Evolutionary conservation across 1,140 invertebrate genomes (phyloP).

Genomic region (Drosophila equinoxialis): DNA sequence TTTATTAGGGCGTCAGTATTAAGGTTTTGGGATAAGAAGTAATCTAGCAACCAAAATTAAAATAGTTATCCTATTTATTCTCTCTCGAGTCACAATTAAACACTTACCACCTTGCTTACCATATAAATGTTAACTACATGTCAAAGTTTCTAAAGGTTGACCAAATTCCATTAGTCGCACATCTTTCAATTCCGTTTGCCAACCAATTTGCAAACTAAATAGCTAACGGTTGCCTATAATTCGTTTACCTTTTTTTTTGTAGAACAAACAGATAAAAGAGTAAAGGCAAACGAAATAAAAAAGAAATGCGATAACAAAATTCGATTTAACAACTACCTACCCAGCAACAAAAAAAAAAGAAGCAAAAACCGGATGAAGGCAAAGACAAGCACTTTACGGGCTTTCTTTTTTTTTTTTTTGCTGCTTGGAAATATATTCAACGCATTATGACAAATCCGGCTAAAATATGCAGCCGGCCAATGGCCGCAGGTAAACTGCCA

Average conservation of each 20-base stretch:
- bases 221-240: conserved; percentile 28
- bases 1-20: no score
- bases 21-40: no score
- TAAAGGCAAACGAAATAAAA: conserved; percentile 30
- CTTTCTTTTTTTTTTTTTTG: background rate
- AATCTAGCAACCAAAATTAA: no score
- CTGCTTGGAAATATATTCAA: conserved; percentile 70
- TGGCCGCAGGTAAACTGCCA: conserved; percentile 60
- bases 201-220: conserved; percentile 4
- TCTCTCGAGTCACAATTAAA: no score
- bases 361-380: background rate
- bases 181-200: background rate
- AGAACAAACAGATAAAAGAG: conserved; percentile 53
- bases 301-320: conserved; percentile 49
- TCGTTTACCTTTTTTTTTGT: conserved; percentile 39
- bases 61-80: no score
- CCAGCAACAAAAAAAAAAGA: no score
- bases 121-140: no score
- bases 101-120: no score
- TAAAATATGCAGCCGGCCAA: conserved; percentile 74
- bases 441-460: conserved; percentile 78
- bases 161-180: no score
- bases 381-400: conserved; percentile 65
- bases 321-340: conserved; percentile 61
- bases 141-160: background rate